Conservation (phyloP, 2,797 vertebrate species). For the Sebastes hopkinsi region DNA sequence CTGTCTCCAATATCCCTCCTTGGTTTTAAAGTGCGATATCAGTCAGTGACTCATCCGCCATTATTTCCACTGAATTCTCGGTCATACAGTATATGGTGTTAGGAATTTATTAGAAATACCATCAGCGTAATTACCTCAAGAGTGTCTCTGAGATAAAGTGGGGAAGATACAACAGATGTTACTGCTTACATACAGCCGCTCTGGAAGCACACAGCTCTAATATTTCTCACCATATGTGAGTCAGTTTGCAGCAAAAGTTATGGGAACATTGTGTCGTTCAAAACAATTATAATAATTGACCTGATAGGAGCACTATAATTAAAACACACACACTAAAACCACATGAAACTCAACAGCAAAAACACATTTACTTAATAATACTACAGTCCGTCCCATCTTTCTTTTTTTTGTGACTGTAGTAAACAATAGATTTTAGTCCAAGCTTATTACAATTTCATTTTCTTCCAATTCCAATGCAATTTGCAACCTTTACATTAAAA, state of each 20-base stretch:
- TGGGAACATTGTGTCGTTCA: neutral
- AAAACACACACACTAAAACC: neutral
- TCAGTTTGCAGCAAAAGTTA: neutral
- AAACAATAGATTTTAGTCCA: neutral
- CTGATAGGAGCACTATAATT: neutral
- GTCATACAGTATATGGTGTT: neutral
- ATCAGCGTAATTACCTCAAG: neutral
- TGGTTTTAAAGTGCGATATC: slow-evolving; percentile 23
- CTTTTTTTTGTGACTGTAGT: neutral
- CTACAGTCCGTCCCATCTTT: neutral
- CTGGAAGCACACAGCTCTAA: neutral
- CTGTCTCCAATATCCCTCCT: slow-evolving; percentile 21
- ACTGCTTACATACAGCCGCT: neutral
- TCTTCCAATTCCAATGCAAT: neutral
- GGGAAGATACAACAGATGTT: slow-evolving; percentile 16
- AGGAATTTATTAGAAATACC: slow-evolving; percentile 13
- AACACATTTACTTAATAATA: neutral
- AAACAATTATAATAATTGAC: neutral
- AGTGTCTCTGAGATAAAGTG: slow-evolving; percentile 15
- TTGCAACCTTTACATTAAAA: neutral
- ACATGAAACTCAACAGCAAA: neutral
- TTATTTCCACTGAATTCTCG: slow-evolving; percentile 2
- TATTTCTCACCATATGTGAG: neutral
- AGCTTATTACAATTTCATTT: neutral
- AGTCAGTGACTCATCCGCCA: slow-evolving; percentile 15